Evolutionary conservation across 2,113 vertebrate species (phyloP).

Genomic region (Girardinichthys multiradiatus): DNA sequence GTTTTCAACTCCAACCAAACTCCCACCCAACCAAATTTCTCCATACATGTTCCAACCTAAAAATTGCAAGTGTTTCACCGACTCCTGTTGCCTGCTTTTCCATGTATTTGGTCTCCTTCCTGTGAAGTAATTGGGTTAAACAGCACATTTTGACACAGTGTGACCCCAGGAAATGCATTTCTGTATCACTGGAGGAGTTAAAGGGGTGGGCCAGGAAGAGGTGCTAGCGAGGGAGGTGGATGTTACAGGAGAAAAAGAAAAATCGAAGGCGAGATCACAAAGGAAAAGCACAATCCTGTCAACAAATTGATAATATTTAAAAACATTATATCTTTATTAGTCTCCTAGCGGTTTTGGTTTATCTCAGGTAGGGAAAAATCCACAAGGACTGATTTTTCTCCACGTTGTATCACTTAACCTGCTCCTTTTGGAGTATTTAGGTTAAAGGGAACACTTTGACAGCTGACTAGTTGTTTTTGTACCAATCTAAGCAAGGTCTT

Average conservation of each 20-base stretch:
- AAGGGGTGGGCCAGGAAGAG: conserved; percentile 33
- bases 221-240: not conserved
- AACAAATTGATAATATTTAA: not conserved
- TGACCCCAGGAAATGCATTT: conserved; percentile 60
- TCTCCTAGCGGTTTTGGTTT: not conserved
- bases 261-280: not conserved
- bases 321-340: not conserved
- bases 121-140: conserved; percentile 48
- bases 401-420: not conserved
- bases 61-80: too few relatives aligned
- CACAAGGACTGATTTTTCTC: not conserved
- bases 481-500: too few relatives aligned
- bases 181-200: conserved; percentile 26
- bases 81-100: not conserved
- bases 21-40: not conserved
- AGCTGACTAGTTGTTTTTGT: not conserved
- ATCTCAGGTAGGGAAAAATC: not conserved
- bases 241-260: not conserved
- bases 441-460: not conserved
- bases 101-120: conserved; percentile 27
- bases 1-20: conserved; percentile 16
- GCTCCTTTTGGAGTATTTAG: not conserved
- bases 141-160: conserved; percentile 31
- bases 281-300: not conserved
- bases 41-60: not conserved